phyloP scores from a whole-genome alignment of 2,113 vertebrate species.

The zebrafish (Danio rerio) region GRCz12tu NC_133189.1:18822501-18823000 shows the following conservation, averaged over 20 bases:
- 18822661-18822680: conserved; percentile 99
- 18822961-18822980: background rate
- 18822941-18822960: background rate
- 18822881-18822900: background rate
- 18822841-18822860: background rate
- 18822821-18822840: background rate
- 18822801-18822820: conserved; percentile 96
- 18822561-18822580: too few relatives aligned
- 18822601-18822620: too few relatives aligned
- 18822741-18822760: conserved; percentile 91
- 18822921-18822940: conserved; percentile 4
- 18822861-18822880: background rate
- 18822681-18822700: conserved; percentile 97
- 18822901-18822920: background rate
- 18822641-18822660: conserved; percentile 79
- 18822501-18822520: too few relatives aligned
- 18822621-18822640: background rate
- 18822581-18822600: too few relatives aligned
- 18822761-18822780: conserved; percentile 92
- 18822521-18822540: too few relatives aligned
- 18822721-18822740: conserved; percentile 90
- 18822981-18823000: background rate
- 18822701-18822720: conserved; percentile 95
- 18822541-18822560: too few relatives aligned
- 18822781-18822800: conserved; percentile 98